Evolutionary conservation across 2,888 invertebrate species (phyloP).

Genomic region (Rhamnusium bicolor): DNA sequence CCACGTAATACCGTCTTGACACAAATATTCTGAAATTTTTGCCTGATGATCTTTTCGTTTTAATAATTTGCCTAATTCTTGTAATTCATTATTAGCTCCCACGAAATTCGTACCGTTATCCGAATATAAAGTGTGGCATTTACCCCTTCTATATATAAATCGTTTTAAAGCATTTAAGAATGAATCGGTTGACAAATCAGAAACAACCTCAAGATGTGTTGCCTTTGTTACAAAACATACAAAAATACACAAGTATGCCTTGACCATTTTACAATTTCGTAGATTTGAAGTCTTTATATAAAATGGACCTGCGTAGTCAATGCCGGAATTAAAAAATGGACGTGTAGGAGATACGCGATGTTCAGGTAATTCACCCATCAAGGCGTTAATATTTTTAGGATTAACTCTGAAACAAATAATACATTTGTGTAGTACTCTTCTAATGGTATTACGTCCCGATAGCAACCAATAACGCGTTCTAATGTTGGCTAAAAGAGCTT

Average conservation of each 20-base stretch:
- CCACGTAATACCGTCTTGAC: neutral
- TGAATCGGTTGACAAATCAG: neutral
- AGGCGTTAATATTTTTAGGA: neutral
- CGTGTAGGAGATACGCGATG: neutral
- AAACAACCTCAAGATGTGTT: neutral
- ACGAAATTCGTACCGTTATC: no score
- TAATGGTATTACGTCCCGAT: neutral
- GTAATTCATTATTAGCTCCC: no score
- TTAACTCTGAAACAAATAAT: neutral
- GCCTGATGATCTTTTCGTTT: no score
- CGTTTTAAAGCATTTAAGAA: neutral
- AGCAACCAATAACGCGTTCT: slow-evolving; percentile 7
- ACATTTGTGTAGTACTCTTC: neutral
- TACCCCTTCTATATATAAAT: neutral
- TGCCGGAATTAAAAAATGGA: neutral
- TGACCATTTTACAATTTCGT: neutral
- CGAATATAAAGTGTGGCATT: no score
- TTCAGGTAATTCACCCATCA: neutral
- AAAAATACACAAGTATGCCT: neutral
- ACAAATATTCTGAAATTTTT: no score
- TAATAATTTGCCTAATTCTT: no score
- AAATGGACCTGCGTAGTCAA: neutral
- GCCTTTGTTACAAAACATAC: neutral
- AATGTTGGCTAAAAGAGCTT: neutral
- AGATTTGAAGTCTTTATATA: neutral